Base-by-base conservation (phyloP, 2,888 invertebrate species). In the Monopis laevigella region DNA sequence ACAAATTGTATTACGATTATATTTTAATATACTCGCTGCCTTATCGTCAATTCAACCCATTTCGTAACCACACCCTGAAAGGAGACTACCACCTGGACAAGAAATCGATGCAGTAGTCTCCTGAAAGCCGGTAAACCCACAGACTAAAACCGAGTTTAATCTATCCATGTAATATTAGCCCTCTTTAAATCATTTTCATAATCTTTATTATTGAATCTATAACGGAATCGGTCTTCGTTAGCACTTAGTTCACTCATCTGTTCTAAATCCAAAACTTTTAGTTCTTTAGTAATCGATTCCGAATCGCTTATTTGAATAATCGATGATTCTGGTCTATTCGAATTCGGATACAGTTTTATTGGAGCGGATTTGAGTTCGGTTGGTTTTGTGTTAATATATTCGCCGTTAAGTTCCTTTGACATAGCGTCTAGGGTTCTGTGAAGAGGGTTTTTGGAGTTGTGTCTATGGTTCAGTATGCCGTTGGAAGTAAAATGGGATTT, bases 401-500 rank as follows among this genome's bases (percentile, higher is more conserved):
- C n/a, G 32, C 32, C 32, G 32, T 32, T 14, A 17, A 32, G 14
- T 32, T 32, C 32, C 7, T 17, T 32, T 3, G 58, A 62, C 60
- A 80, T 65, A 50, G 66, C 59, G 58, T 73, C 68, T 45, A 80
- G 49, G 42, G 67, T 59, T 47, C 61, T 54, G 41, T 72, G 68
- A 0, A 75, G 54, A 3, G 67, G 65, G 50, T 69, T 68, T 2
- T 62, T 62, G 1, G 65, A 58, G 56, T 68, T 66, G 52, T 64
- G 59, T 1, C 67, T 55, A 39, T 63, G 66, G 51, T 71, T 73
- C 2, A 78, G 50, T 46, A 74, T 56, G 3, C 77, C 78, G 32
- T 58, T 56, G 35, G 59, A 64, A 27, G 58, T 56, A 32, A 59
- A n/a, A n/a, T n/a, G n/a, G n/a, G n/a, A n/a, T n/a, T n/a, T n/a